Base-by-base conservation (phyloP, 2,797 vertebrate genomes). In the Chaetophractus vellerosus region DNA sequence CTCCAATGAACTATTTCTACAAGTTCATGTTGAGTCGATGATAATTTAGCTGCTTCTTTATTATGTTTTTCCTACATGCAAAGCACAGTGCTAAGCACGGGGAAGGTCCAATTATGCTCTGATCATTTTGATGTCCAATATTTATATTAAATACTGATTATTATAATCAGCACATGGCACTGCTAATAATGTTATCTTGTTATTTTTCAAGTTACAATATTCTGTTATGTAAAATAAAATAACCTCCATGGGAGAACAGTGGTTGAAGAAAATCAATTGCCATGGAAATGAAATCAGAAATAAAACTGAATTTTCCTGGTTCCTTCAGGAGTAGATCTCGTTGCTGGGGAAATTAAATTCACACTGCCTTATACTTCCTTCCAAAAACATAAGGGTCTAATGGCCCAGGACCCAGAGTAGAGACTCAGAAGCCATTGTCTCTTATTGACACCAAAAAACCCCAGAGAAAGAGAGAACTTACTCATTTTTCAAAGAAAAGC, bases 401-500 rank as follows among this genome's bases (percentile, higher is more conserved):
- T 89, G 59, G 21, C 31, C 48, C 28, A 83, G 55, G 45, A 88
- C 18, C 24, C 52, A 87, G 69, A 66, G 81, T 33, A 64, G 11
- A 81, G 55, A 50, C 9, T 87, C 74, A 89, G 81, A 88, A 69
- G 80, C 82, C 14, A 64, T 45, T 15, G 41, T 90, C 41, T 94
- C 31, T 86, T 97, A 5, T 0, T 95, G 45, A 96, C 94, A n/a
- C 10, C 48, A 72, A 1, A 0, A 93, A 96, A 86, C 11, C 9
- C 15, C 12, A 91, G 31, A 93, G 33, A 52, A 97, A 79, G 93
- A 96, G 93, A 96, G 95, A 91, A 68, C 78, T 64, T 82, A 88
- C 97, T 90, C 28, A 74, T 89, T 96, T 95, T 88, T 91, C 75
- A 93, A 94, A 93, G 68, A 75, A 93, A 96, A 50, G 12, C 79